Base-by-base conservation (phyloP, 2,113 vertebrate species). In the Chionodraco myersi region DNA sequence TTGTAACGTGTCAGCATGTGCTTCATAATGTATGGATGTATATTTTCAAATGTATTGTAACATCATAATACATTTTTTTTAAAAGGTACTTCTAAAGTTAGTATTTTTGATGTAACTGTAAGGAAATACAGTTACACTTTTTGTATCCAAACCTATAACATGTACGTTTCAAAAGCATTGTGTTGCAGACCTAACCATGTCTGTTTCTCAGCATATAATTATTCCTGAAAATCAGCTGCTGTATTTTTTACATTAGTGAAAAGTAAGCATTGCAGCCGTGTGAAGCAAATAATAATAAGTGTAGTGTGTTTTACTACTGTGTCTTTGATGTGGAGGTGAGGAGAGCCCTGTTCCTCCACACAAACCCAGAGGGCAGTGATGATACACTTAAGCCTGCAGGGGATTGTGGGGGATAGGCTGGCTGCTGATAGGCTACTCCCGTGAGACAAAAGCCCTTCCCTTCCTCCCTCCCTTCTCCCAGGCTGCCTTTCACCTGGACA, bases 401-500 rank as follows among this genome's bases (percentile, higher is more conserved):
- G 91, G 83, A 91, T 90, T 88, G 85, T 91, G 85, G 91, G 83
- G 90, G 84, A 91, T 83, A 85, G 86, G 86, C 89, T 88, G 84
- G 83, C 82, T 92, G 90, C 89, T 92, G 89, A 94, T 92, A 89
- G 91, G 90, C 90, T 93, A 79, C 84, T 93, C 90, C 81, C 85
- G 26, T 74, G 88, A 93, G 91, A 94, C 90, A 91, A 91, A 90
- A 86, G 75, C 70, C 59, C 82, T 68, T 41, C 14, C 61, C 49
- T 41, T 67, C 69, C 68, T 78, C 72, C 68, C 71, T 52, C 59
- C 68, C 73, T 84, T 83, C 84, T 91, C 84, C 87, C 91, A 86
- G 86, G 81, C 92, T 94, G 91, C 92, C 89, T 94, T 94, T 95
- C 92, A 95, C 94, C 94, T 95, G 93, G 92, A 92, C 94, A 94